Conservation (phyloP, 53 echinoderm and acorn worm genomes). For the Temnopleurus reevesii region DNA sequence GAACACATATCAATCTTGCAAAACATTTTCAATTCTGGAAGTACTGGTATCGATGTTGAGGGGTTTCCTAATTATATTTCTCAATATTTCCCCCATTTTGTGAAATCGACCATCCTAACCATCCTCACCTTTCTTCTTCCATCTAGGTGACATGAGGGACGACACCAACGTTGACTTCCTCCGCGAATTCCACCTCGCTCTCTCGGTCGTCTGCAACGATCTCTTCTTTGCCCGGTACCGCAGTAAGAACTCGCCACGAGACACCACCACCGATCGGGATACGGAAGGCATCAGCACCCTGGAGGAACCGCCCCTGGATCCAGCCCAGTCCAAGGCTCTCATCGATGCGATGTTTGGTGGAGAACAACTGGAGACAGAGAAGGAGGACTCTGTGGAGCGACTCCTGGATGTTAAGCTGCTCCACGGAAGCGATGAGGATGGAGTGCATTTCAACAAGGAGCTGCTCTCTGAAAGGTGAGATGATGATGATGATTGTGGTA, state of each 20-base stretch:
- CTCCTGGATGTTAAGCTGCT: constrained; percentile 92
- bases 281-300: neutral
- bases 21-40: too few relatives aligned
- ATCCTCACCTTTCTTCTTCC: neutral
- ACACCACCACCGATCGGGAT: neutral
- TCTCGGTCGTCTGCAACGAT: constrained; percentile 89
- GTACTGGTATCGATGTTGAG: too few relatives aligned
- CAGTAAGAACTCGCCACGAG: constrained; percentile 49
- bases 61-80: too few relatives aligned
- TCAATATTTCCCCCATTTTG: too few relatives aligned
- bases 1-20: too few relatives aligned
- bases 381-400: constrained; percentile 72
- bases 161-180: constrained; percentile 80
- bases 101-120: neutral
- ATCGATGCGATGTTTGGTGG: constrained; percentile 79
- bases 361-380: constrained; percentile 70
- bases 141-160: constrained; percentile 89
- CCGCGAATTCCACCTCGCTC: constrained; percentile 85
- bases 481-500: constrained; percentile 9
- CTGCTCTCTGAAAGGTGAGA: constrained; percentile 74
- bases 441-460: constrained; percentile 81
- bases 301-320: constrained; percentile 33
- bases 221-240: constrained; percentile 98
- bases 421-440: constrained; percentile 74
- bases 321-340: constrained; percentile 55